Conservation (phyloP, 2,888 invertebrate species). For the Carcina quercana region DNA sequence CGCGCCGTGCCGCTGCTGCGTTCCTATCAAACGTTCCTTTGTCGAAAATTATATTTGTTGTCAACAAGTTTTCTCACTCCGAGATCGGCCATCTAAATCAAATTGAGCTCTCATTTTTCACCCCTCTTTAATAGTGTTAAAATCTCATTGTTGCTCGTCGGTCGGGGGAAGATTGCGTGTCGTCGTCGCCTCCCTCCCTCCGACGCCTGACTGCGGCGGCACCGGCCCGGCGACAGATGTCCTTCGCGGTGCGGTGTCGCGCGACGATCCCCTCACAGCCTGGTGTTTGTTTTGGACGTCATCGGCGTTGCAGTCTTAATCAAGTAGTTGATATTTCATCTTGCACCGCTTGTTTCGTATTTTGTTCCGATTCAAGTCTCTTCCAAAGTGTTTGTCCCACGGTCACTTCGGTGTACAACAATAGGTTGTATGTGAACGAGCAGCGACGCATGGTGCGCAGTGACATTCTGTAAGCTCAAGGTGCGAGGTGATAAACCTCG, state of each 20-base stretch:
- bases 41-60: neutral
- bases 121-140: conserved; percentile 44
- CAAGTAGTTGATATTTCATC: conserved; percentile 16
- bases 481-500: conserved; percentile 5
- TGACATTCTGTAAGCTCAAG: too few species aligned
- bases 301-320: conserved; percentile 15
- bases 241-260: conserved; percentile 30
- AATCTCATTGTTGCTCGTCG: too few species aligned
- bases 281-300: conserved; percentile 23
- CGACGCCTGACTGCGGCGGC: conserved; percentile 12
- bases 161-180: too few species aligned
- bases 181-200: conserved; percentile 12
- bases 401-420: too few species aligned
- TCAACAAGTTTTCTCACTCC: too few species aligned
- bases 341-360: neutral
- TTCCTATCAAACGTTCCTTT: too few species aligned
- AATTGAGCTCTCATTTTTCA: conserved; percentile 43
- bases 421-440: too few species aligned
- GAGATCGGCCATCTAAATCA: conserved; percentile 20
- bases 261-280: conserved; percentile 13
- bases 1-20: too few species aligned
- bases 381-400: too few species aligned
- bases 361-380: too few species aligned
- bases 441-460: too few species aligned
- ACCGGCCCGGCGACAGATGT: conserved; percentile 29